Percentiles rank a stretch among this genome's conserved stretches.
phyloP scores from a whole-genome alignment of 2,797 vertebrate genomes.

The Myotis daubentonii region DNA sequence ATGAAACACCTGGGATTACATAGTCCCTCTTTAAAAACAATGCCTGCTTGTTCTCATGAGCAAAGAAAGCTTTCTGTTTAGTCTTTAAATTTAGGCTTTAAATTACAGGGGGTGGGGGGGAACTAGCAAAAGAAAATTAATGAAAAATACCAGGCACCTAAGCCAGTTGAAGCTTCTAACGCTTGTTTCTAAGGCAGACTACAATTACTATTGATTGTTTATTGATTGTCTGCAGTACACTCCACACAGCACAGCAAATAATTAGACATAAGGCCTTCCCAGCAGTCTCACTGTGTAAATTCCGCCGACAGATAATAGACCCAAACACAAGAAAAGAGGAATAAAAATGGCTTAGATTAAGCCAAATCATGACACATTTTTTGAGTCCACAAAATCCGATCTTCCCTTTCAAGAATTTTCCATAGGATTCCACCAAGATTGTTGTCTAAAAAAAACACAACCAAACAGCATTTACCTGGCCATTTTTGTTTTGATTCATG shows the following conservation, averaged over 20 bases:
- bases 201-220: conserved; percentile 74
- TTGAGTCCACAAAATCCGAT: conserved; percentile 62
- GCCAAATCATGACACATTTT: conserved; percentile 67
- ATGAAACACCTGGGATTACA: conserved; percentile 74
- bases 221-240: conserved; percentile 55
- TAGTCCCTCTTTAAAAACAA: conserved; percentile 38
- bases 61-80: conserved; percentile 64
- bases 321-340: conserved; percentile 65
- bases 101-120: background rate
- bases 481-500: conserved; percentile 52
- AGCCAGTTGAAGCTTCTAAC: conserved; percentile 42
- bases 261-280: conserved; percentile 61
- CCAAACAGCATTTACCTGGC: background rate
- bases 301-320: conserved; percentile 60
- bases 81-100: conserved; percentile 65
- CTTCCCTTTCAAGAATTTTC: conserved; percentile 52
- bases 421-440: conserved; percentile 52
- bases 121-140: conserved; percentile 65
- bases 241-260: conserved; percentile 66
- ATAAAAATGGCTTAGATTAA: conserved; percentile 70
- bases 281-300: conserved; percentile 47
- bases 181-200: conserved; percentile 42
- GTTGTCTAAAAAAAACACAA: conserved; percentile 34
- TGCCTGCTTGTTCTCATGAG: conserved; percentile 53
- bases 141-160: conserved; percentile 54